Percentiles rank a stretch among this genome's conserved stretches.
phyloP scores from a whole-genome alignment of 1,140 invertebrate genomes.

The Nilaparvata lugens region DNA sequence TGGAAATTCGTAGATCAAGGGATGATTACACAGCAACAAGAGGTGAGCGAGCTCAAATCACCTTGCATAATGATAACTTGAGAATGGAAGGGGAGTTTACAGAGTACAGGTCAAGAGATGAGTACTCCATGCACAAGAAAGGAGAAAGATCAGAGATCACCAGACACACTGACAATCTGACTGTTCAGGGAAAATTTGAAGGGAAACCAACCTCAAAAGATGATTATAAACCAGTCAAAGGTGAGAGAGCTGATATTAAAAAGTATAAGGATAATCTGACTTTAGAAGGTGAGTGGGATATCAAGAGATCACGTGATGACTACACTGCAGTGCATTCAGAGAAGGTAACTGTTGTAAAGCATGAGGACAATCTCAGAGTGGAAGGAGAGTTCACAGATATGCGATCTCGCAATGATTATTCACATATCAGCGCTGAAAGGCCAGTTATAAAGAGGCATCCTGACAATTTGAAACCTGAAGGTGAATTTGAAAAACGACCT shows the following conservation, averaged over 20 bases:
- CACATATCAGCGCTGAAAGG: conserved; percentile 25
- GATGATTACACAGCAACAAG: conserved; percentile 33
- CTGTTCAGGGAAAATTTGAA: conserved; percentile 53
- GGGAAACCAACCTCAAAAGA: conserved; percentile 29
- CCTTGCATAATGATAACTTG: conserved; percentile 51
- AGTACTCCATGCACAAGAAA: conserved; percentile 21
- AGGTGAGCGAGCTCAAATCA: conserved; percentile 46
- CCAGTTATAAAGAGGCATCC: conserved; percentile 40
- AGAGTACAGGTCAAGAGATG: conserved; percentile 28
- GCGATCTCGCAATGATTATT: conserved; percentile 24
- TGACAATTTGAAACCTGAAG: conserved; percentile 54
- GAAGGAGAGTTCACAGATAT: conserved; percentile 45
- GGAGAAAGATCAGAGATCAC: conserved; percentile 24
- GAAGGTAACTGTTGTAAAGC: conserved; percentile 45
- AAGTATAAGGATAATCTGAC: conserved; percentile 53
- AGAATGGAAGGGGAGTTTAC: conserved; percentile 50
- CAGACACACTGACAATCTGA: conserved; percentile 41
- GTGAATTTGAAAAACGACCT: conserved; percentile 37
- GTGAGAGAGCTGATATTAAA: conserved; percentile 46
- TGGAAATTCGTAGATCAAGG: conserved; percentile 32
- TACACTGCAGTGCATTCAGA: conserved; percentile 40
- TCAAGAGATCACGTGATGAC: conserved; percentile 23
- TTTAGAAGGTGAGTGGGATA: conserved; percentile 41
- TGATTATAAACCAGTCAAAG: conserved; percentile 32
- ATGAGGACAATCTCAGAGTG: conserved; percentile 53